Conservation (phyloP, 1,140 invertebrate species). For the Araneus ventricosus region DNA sequence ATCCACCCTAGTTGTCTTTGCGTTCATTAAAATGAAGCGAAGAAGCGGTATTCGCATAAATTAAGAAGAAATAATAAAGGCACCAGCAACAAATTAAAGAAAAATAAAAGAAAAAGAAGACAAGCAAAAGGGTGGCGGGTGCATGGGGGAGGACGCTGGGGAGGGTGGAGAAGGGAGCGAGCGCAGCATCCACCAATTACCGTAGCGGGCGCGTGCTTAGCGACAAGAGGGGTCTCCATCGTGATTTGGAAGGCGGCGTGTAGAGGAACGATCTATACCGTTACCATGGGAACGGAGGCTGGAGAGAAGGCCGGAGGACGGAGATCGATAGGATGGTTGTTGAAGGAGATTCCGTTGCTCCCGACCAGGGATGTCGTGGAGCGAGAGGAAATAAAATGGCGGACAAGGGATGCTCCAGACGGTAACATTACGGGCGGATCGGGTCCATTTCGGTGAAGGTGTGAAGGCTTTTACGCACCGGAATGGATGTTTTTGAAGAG, state of each 20-base stretch:
- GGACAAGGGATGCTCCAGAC: conserved; percentile 10
- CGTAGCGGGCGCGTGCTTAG: conserved; percentile 61
- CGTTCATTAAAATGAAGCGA: conserved; percentile 54
- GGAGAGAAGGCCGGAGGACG: conserved; percentile 67
- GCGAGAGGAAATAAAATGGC: conserved; percentile 66
- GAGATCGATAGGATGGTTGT: conserved; percentile 73
- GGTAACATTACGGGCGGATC: background rate
- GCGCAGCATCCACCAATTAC: conserved; percentile 60
- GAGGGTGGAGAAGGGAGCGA: background rate
- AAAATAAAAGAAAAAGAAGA: background rate
- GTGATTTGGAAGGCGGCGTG: conserved; percentile 70
- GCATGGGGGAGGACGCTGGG: background rate
- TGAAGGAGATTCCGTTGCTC: conserved; percentile 54
- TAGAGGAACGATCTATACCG: conserved; percentile 74
- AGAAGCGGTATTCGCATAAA: conserved; percentile 53
- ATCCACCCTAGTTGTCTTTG: conserved; percentile 46
- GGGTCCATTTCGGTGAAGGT: background rate
- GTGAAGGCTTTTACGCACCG: too few species aligned
- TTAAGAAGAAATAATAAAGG: conserved; percentile 66
- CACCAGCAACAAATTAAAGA: conserved; percentile 39
- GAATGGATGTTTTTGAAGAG: too few species aligned
- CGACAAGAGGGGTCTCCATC: conserved; percentile 69
- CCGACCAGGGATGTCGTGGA: conserved; percentile 39
- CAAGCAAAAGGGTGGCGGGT: background rate
- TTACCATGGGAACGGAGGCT: conserved; percentile 66